A percentile compares a stretch with the other conserved stretches of the same genome.
phyloP scores from a whole-genome alignment of 2,113 vertebrate genomes.

The Burhinus bistriatus region DNA sequence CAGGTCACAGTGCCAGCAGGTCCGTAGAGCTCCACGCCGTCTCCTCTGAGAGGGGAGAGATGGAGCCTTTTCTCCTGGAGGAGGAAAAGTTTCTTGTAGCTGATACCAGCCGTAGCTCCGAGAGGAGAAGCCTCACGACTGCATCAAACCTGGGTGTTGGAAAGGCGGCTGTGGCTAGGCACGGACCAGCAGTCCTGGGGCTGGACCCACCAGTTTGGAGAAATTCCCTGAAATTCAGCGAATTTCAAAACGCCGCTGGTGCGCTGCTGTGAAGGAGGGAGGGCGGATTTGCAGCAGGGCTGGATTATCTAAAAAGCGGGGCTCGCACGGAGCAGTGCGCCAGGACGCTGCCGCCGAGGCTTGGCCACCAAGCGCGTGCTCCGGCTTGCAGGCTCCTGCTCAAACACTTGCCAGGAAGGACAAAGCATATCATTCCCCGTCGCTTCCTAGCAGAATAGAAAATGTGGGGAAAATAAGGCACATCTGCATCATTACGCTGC shows the following conservation, averaged over 20 bases:
- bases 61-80: background rate
- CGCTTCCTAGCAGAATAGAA: background rate
- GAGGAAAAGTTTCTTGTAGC: slow-evolving; percentile 18
- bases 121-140: background rate
- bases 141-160: background rate
- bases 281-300: background rate
- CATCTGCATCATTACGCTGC: background rate
- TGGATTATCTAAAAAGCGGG: background rate
- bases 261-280: background rate
- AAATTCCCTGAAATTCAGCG: background rate
- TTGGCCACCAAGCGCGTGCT: background rate
- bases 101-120: background rate
- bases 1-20: background rate
- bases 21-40: background rate
- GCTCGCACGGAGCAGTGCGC: background rate
- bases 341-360: background rate
- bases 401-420: background rate
- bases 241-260: background rate
- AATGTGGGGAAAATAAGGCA: background rate
- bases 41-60: background rate
- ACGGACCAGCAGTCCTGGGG: background rate
- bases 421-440: background rate
- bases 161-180: background rate
- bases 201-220: background rate
- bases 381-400: background rate